Evolutionary conservation across 2,888 invertebrate species (phyloP), one percentile per base, ranked within the genome.

Genomic region (Nineta flava): DNA sequence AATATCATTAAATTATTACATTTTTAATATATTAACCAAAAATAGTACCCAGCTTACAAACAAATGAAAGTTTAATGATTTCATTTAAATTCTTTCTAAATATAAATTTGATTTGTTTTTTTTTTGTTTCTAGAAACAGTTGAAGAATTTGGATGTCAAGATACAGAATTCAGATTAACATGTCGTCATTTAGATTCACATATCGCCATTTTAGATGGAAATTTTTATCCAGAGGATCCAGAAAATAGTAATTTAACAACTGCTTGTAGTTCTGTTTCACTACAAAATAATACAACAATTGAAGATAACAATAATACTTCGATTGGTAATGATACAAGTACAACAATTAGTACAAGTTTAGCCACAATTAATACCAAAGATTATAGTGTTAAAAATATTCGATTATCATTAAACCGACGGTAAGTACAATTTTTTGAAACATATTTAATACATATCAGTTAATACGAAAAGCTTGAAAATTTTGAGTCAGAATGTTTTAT

Each of bases 161-260:
- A 75, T 59, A 73, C 68, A 61, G 71, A 72, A 58, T 72, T 80
- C 58, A 70, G 76, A 17, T 65, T 81, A 44, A 79, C 77, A 4
- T 81, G 81, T 57, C 73, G 78, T 31, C 73, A 75, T 53, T 62
- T 80, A 54, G 75, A 76, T 62, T 72, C 77, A 2, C 75, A 77
- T 60, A 74, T 81, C 52, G 79, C 77, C 38, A 69, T 81, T 34
- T 63, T 79, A 56, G 77, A 78, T 58, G 77, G 75, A n/a, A 73
- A 74, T 65, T 80, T 77, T 62, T 70, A 71, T 51, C 70, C 69
- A 59, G 56, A 57, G 26, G 58, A 56, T 50, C 53, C 55, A 15
- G 46, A 50, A 9, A 49, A 45, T 38, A 38, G 15, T 38, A 38
- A 38, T 38, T n/a, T 7, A 38, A 12, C 38, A 15, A 13, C 38